Evolutionary conservation across 2,113 vertebrate genomes (phyloP).

Genomic region (Notechis scutatus): DNA sequence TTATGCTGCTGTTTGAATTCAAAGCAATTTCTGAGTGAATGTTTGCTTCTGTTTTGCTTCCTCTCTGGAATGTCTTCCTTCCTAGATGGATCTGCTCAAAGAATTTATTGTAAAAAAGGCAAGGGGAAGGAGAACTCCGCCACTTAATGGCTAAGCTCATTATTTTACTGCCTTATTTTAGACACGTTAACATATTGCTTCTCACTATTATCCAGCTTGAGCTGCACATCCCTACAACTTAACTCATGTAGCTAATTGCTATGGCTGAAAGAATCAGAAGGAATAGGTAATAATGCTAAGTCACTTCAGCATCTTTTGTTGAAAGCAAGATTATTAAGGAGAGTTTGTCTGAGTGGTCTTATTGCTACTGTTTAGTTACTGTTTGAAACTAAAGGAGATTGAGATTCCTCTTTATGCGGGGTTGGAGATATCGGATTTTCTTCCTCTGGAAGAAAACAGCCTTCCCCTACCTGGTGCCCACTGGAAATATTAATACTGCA

Average conservation of each 20-base stretch:
- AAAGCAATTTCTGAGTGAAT: constrained; percentile 12
- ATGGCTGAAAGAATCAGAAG: background rate
- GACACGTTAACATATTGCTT: background rate
- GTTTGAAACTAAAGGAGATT: background rate
- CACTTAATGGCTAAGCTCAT: background rate
- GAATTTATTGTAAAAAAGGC: background rate
- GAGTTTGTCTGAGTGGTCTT: constrained; percentile 20
- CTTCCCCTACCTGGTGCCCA: background rate
- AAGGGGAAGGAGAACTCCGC: background rate
- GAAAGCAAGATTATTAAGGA: constrained; percentile 49
- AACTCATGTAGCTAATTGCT: constrained; percentile 3
- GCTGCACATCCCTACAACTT: background rate
- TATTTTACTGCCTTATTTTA: background rate
- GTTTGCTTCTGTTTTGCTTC: background rate
- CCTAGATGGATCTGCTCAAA: constrained; percentile 9
- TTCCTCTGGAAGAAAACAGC: background rate
- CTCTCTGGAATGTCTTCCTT: background rate
- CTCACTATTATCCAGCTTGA: background rate
- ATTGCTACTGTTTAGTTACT: background rate
- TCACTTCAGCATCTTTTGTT: constrained; percentile 38
- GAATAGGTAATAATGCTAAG: constrained; percentile 50
- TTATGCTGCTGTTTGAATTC: background rate
- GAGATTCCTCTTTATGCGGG: background rate
- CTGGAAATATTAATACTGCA: background rate
- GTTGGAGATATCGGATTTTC: background rate